Evolutionary conservation across 2,888 invertebrate species (phyloP).

Genomic region (Diplolepis rosae): DNA sequence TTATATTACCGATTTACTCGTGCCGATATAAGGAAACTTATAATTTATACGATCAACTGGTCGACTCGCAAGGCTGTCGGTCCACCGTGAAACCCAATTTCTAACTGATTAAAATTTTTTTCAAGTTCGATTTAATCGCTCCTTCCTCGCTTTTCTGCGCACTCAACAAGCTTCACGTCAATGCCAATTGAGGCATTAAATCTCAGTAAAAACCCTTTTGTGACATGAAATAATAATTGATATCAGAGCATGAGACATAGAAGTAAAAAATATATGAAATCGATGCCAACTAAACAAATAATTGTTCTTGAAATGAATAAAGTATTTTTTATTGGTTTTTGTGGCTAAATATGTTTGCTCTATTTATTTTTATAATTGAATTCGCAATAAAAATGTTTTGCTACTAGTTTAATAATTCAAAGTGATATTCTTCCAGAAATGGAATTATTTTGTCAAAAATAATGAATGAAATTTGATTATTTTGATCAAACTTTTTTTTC

Average conservation of each 20-base stretch:
- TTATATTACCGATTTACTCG: not conserved
- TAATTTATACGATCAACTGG: slow-evolving; percentile 22
- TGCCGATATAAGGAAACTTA: slow-evolving; percentile 1
- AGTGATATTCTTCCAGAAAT: too few relatives aligned
- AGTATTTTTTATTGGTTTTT: not conserved
- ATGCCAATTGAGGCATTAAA: slow-evolving; percentile 15
- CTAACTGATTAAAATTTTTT: not conserved
- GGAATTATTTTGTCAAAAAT: too few relatives aligned
- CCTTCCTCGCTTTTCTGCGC: not conserved
- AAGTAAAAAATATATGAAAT: not conserved
- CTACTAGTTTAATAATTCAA: too few relatives aligned
- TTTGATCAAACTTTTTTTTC: too few relatives aligned
- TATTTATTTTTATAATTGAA: too few relatives aligned
- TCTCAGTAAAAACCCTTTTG: not conserved
- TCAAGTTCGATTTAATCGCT: not conserved
- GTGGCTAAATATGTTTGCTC: too few relatives aligned
- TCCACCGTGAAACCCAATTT: slow-evolving; percentile 34
- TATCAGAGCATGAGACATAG: not conserved
- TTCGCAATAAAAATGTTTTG: too few relatives aligned
- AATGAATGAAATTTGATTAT: too few relatives aligned
- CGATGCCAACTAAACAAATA: not conserved
- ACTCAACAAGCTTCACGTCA: not conserved
- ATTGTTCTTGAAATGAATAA: not conserved
- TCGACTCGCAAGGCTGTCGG: slow-evolving; percentile 28
- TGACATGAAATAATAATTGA: not conserved